Percentiles rank a stretch among this genome's conserved stretches.
Evolutionary conservation across 2,888 invertebrate genomes (phyloP).

Genomic region (Pharmacophagus antenor): DNA sequence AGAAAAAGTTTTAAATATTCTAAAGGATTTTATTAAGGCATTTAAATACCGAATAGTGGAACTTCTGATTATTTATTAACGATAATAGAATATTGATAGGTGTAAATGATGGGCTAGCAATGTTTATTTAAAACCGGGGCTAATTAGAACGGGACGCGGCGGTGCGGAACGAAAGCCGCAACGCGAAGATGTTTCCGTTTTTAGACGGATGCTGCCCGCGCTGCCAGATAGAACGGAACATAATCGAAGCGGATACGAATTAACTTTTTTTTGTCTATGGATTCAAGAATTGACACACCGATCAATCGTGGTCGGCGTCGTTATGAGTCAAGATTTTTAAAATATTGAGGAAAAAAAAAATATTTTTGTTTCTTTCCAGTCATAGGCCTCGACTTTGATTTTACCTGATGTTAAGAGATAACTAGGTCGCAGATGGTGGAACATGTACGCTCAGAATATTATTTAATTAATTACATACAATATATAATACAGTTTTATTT

Average conservation of each 20-base stretch:
- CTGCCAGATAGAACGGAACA: conserved; percentile 27
- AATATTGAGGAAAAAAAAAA: too few relatives aligned
- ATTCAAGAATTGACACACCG: not conserved
- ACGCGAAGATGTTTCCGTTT: conserved; percentile 24
- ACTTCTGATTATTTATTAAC: not conserved
- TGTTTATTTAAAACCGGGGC: conserved; percentile 8
- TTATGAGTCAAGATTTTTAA: too few relatives aligned
- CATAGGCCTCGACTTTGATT: too few relatives aligned
- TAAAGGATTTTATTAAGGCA: not conserved
- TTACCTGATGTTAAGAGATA: too few relatives aligned
- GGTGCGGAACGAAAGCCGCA: conserved; percentile 24
- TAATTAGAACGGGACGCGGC: conserved; percentile 23
- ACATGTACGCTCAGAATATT: too few relatives aligned
- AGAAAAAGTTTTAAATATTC: too few relatives aligned
- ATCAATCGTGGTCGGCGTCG: not conserved
- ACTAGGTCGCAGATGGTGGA: too few relatives aligned
- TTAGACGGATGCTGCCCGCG: conserved; percentile 20
- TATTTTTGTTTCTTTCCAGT: too few relatives aligned
- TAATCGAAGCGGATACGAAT: conserved; percentile 3
- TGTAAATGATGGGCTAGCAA: conserved; percentile 8
- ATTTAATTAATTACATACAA: too few relatives aligned
- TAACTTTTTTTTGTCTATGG: not conserved
- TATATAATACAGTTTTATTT: too few relatives aligned
- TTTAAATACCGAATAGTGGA: not conserved
- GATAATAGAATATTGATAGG: conserved; percentile 1